phyloP scores from a whole-genome alignment of 2,888 invertebrate species.

The Leuctra nigra region DNA sequence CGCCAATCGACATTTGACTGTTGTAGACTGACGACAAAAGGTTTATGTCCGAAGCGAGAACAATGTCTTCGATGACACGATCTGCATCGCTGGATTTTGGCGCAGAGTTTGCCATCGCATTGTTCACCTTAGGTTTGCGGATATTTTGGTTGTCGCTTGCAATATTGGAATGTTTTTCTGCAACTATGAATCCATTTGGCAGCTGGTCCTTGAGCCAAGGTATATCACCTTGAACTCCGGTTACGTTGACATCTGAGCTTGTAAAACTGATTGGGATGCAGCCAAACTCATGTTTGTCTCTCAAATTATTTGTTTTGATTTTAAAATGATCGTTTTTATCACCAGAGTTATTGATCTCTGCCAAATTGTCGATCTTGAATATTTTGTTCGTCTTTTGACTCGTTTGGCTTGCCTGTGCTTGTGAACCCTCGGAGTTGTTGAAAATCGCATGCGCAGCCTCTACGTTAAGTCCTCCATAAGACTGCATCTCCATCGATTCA shows the following conservation, averaged over 20 bases:
- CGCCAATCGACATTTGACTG: constrained; percentile 41
- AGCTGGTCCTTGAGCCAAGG: neutral
- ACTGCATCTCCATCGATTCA: neutral
- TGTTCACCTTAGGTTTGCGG: neutral
- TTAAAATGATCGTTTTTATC: neutral
- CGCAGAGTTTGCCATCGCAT: neutral
- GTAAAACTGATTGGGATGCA: neutral
- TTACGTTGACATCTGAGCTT: neutral
- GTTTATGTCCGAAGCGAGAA: constrained; percentile 55
- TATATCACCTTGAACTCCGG: neutral
- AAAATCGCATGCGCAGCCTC: no score
- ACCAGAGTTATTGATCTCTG: neutral
- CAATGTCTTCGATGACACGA: constrained; percentile 56
- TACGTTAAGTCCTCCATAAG: no score
- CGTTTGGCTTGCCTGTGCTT: neutral
- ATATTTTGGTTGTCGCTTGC: neutral
- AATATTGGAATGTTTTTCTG: neutral
- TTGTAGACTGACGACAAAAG: constrained; percentile 55
- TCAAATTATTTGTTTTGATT: neutral
- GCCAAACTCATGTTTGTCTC: neutral
- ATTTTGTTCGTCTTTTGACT: neutral
- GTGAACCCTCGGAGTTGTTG: neutral
- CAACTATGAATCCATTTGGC: neutral
- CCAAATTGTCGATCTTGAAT: constrained; percentile 7
- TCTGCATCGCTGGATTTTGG: neutral